Conservation (phyloP, 2,797 vertebrate species). For the Carduelis carduelis region DNA sequence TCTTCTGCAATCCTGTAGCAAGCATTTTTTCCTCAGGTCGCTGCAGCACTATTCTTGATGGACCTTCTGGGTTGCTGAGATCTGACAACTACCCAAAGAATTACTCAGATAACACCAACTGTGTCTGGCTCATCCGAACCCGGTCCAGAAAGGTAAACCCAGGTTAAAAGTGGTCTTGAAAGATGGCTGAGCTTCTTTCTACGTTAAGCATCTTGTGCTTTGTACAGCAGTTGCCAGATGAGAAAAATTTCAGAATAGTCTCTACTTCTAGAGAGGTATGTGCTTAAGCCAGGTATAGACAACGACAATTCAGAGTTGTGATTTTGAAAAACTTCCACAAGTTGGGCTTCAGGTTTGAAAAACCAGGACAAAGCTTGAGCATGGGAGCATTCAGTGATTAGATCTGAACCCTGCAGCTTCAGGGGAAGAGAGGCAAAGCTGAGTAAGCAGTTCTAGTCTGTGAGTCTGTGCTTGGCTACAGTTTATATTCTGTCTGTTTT, state of each 20-base stretch:
- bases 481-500: neutral
- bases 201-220: neutral
- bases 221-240: neutral
- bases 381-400: neutral
- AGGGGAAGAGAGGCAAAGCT: neutral
- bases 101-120: constrained; percentile 46
- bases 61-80: constrained; percentile 23
- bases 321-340: neutral
- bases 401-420: neutral
- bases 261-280: neutral
- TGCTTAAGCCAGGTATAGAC: neutral
- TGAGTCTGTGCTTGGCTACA: neutral
- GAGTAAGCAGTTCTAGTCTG: neutral
- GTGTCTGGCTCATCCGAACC: constrained; percentile 64
- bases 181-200: neutral
- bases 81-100: constrained; percentile 36
- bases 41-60: constrained; percentile 47
- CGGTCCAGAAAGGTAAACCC: constrained; percentile 45
- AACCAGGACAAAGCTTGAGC: neutral
- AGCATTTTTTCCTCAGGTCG: constrained; percentile 2
- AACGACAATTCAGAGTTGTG: neutral
- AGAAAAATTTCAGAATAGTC: neutral
- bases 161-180: neutral
- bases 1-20: neutral
- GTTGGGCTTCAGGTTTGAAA: neutral